Conservation (phyloP, 2,888 invertebrate species). For the Deroplatys truncata region DNA sequence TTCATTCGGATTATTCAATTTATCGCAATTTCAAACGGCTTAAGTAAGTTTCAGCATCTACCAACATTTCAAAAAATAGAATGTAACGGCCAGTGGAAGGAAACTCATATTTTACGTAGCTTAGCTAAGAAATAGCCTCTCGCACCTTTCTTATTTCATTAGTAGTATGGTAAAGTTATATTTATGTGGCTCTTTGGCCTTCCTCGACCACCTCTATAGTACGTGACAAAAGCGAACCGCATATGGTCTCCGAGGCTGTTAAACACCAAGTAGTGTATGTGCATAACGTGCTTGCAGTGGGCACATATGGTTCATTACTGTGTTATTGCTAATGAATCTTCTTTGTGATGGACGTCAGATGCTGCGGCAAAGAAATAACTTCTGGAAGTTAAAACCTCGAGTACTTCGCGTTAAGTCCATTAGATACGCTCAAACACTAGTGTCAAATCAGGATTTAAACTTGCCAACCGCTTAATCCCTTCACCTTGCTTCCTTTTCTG, state of each 20-base stretch:
- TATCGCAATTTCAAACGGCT: not conserved
- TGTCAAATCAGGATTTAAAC: no score
- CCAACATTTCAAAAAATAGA: no score
- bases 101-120: not conserved
- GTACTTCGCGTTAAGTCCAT: no score
- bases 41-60: not conserved
- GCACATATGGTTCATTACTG: not conserved
- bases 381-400: not conserved
- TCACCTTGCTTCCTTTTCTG: no score
- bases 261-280: not conserved
- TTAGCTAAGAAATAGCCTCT: not conserved
- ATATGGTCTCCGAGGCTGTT: not conserved
- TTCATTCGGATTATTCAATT: not conserved
- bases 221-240: not conserved
- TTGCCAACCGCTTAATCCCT: no score
- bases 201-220: not conserved
- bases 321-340: not conserved
- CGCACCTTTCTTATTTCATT: not conserved
- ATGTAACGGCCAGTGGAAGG: no score
- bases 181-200: not conserved
- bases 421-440: no score
- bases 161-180: not conserved
- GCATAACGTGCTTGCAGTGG: not conserved
- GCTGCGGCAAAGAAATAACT: not conserved
- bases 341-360: not conserved